These are phyloP conservation scores for Chionis minor DNA, from an alignment of 2,113 vertebrate genomes.

Conservation along the genomic window DNA sequence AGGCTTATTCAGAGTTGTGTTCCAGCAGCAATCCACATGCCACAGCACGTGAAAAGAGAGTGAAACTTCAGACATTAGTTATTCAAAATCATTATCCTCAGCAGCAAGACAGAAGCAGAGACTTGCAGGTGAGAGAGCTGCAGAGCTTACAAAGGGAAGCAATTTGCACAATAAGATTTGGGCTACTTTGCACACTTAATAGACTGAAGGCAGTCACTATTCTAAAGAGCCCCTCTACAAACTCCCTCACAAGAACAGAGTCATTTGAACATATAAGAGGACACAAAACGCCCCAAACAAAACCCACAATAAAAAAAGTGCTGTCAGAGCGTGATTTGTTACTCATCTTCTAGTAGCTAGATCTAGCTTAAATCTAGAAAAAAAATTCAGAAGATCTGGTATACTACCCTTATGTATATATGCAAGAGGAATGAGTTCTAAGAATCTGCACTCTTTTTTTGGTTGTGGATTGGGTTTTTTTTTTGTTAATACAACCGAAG, in stretches of 20 bases:
- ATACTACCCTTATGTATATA: neutral
- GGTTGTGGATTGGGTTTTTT: too few species aligned
- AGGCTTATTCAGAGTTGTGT: neutral
- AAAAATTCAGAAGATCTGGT: neutral
- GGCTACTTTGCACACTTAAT: neutral
- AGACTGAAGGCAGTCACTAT: neutral
- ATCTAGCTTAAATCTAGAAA: neutral
- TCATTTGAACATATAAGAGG: neutral
- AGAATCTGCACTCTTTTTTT: neutral
- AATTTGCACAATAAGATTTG: neutral
- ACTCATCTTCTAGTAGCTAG: neutral
- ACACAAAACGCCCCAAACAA: neutral
- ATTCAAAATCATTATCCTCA: neutral
- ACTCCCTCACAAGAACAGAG: neutral
- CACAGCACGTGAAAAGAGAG: neutral
- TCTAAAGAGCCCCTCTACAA: neutral
- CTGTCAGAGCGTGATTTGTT: neutral
- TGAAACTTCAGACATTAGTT: neutral
- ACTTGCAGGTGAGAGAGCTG: neutral
- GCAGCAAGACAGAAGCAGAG: neutral
- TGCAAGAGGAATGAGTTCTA: neutral
- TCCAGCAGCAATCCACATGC: neutral
- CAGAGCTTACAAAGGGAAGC: neutral
- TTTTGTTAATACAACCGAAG: neutral
- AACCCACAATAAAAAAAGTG: neutral